These are phyloP conservation scores for Dasyurus viverrinus DNA, from an alignment of 2,113 vertebrate genomes.

Conservation along the genomic window DNA sequence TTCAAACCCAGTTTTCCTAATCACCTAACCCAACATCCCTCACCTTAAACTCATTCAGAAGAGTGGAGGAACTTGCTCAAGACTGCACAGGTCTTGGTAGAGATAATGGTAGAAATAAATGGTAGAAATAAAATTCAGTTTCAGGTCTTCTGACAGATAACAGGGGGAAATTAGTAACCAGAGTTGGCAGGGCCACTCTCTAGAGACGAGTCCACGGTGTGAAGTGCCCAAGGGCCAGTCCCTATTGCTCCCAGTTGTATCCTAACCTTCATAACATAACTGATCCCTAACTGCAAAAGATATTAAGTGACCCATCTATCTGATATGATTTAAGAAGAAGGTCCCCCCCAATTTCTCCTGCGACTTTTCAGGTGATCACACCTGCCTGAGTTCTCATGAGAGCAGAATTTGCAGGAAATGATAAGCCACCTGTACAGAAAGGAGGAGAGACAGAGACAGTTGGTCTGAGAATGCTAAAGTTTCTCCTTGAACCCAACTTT, in stretches of 20 bases:
- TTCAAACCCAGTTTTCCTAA: neutral
- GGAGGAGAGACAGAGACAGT: too few relatives aligned
- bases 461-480: too few relatives aligned
- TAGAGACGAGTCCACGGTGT: neutral
- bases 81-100: neutral
- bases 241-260: neutral
- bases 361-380: too few relatives aligned
- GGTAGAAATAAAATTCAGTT: neutral
- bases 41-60: slow-evolving; percentile 13
- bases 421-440: too few relatives aligned
- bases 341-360: too few relatives aligned
- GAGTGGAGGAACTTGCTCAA: neutral
- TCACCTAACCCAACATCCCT: neutral
- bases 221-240: neutral
- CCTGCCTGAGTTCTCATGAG: too few relatives aligned
- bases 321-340: neutral
- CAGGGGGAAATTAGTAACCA: neutral
- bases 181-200: neutral
- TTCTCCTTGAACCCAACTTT: too few relatives aligned
- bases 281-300: neutral
- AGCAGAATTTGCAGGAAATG: too few relatives aligned
- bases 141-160: neutral
- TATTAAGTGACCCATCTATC: neutral
- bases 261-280: neutral
- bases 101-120: too few relatives aligned